These are phyloP conservation scores for Planococcus citri DNA, from an alignment of 1,140 invertebrate genomes.

Conservation along the genomic window DNA sequence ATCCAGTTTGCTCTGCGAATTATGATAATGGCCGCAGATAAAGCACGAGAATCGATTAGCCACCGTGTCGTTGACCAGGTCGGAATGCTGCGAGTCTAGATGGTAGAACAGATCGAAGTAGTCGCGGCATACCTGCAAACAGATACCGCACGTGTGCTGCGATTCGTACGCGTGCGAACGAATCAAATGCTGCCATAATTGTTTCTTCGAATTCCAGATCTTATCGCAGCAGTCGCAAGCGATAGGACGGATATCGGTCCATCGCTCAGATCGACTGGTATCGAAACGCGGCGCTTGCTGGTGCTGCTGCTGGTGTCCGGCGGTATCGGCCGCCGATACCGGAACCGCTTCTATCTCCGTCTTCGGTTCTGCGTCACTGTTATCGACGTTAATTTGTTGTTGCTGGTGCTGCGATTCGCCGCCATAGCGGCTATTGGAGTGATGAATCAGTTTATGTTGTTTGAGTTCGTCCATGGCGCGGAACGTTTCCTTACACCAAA, in stretches of 20 bases:
- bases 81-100: slow-evolving; percentile 38
- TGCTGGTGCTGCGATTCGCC: slow-evolving; percentile 38
- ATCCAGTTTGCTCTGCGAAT: slow-evolving; percentile 43
- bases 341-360: slow-evolving; percentile 9
- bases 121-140: slow-evolving; percentile 40
- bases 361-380: slow-evolving; percentile 16
- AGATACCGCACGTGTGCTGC: slow-evolving; percentile 46
- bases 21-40: slow-evolving; percentile 46
- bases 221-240: slow-evolving; percentile 46
- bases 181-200: slow-evolving; percentile 49
- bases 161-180: slow-evolving; percentile 44
- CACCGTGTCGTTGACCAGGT: slow-evolving; percentile 31
- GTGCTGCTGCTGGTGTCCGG: background rate
- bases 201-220: slow-evolving; percentile 46
- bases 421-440: background rate
- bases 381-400: slow-evolving; percentile 34
- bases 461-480: slow-evolving; percentile 5
- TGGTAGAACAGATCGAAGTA: slow-evolving; percentile 42
- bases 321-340: background rate
- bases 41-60: slow-evolving; percentile 44
- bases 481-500: slow-evolving; percentile 11
- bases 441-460: background rate
- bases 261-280: background rate
- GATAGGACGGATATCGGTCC: slow-evolving; percentile 22
- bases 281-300: background rate